Evolutionary conservation across 2,113 vertebrate species (phyloP).

Genomic region (Neomonachus schauinslandi): DNA sequence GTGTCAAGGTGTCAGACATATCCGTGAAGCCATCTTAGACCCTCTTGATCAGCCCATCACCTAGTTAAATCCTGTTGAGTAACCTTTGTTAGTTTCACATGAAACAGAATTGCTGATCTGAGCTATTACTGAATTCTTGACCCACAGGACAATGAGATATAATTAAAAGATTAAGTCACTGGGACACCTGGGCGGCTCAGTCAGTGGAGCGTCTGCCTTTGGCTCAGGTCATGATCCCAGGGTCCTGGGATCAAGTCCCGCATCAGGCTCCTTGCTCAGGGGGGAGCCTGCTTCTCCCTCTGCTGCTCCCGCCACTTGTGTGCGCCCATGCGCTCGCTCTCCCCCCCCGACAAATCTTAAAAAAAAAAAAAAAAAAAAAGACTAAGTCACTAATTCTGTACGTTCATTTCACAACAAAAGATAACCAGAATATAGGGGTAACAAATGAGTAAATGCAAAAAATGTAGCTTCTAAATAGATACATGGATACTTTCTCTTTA

Average conservation of each 20-base stretch:
- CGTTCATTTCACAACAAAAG: not conserved
- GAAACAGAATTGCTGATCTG: not conserved
- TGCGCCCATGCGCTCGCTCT: rapidly evolving
- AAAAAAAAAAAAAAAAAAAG: not conserved
- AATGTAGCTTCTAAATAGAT: not conserved
- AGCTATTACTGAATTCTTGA: not conserved
- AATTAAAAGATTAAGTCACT: not conserved
- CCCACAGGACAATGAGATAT: not conserved
- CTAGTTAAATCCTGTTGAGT: not conserved
- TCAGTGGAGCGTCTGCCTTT: not conserved
- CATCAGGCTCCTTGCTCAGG: no score
- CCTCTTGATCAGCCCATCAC: not conserved
- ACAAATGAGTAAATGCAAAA: not conserved
- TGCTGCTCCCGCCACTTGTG: no score
- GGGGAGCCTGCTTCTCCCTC: no score
- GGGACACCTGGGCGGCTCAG: not conserved
- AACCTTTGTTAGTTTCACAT: not conserved
- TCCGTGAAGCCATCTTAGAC: not conserved
- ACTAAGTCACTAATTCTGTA: not conserved
- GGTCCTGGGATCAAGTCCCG: no score
- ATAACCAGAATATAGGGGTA: not conserved
- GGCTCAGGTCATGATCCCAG: no score
- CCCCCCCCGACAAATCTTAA: no score
- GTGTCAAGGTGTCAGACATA: not conserved
- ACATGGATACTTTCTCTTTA: not conserved